These are phyloP conservation scores for Lasioglossum vierecki DNA, from an alignment of 2,888 invertebrate species.

Conservation along the genomic window DNA sequence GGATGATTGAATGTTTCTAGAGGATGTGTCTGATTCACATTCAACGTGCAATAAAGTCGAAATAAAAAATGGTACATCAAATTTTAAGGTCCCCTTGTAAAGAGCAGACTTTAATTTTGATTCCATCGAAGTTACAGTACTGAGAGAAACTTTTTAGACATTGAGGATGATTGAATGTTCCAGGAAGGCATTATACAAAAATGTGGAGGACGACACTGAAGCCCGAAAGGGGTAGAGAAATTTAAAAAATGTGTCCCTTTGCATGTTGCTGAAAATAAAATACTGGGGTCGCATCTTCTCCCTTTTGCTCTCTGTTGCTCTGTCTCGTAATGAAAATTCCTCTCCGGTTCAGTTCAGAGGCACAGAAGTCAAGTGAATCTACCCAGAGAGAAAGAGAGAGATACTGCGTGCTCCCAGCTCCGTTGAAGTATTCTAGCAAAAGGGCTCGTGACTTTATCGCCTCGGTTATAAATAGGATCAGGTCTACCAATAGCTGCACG, in stretches of 20 bases:
- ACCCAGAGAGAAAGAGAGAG: background rate
- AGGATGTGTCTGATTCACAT: background rate
- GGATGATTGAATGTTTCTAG: background rate
- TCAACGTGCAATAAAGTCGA: too few species aligned
- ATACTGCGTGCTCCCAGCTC: background rate
- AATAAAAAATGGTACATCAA: too few species aligned
- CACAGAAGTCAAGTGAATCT: slow-evolving; percentile 7
- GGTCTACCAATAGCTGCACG: background rate
- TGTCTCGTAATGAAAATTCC: slow-evolving; percentile 19
- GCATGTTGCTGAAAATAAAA: background rate
- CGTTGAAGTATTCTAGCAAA: background rate
- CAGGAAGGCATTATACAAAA: background rate
- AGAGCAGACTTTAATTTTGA: too few species aligned
- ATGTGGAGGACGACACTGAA: background rate
- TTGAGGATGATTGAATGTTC: background rate
- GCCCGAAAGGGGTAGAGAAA: background rate
- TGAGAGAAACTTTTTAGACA: background rate
- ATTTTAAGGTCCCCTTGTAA: too few species aligned
- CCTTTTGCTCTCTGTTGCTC: background rate
- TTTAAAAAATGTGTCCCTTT: background rate
- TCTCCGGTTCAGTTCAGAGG: background rate
- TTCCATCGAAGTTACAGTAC: background rate
- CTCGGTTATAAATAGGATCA: slow-evolving; percentile 13
- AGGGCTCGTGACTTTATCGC: background rate
- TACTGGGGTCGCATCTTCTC: background rate